Evolutionary conservation across 2,797 vertebrate genomes (phyloP).

Genomic region (Miichthys miiuy): DNA sequence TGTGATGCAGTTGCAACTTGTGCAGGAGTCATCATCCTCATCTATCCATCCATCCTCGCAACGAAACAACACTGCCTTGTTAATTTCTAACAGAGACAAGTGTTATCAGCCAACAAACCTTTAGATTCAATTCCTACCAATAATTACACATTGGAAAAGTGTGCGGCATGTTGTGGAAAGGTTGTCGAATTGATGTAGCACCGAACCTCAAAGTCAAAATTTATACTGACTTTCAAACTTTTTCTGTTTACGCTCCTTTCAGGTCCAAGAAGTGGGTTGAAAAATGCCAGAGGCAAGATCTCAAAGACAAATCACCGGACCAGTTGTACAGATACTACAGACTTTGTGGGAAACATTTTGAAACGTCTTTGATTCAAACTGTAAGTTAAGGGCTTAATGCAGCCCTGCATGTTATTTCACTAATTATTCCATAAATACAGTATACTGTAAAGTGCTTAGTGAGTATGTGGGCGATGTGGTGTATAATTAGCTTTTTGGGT

Average conservation of each 20-base stretch:
- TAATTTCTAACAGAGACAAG: background rate
- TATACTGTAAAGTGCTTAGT: background rate
- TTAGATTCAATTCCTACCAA: background rate
- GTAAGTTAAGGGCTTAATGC: slow-evolving; percentile 85
- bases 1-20: too few relatives aligned
- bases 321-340: slow-evolving; percentile 95
- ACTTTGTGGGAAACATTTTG: slow-evolving; percentile 96
- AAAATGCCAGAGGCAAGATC: slow-evolving; percentile 92
- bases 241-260: background rate
- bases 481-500: background rate
- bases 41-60: background rate
- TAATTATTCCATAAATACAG: background rate
- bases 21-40: background rate
- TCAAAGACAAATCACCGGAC: slow-evolving; percentile 91
- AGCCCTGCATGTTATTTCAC: background rate
- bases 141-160: background rate
- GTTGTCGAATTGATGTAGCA: background rate
- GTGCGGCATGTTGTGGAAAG: too few relatives aligned
- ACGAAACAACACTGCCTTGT: too few relatives aligned
- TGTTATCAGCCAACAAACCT: background rate
- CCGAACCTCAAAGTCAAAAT: background rate
- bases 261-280: slow-evolving; percentile 97
- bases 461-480: background rate
- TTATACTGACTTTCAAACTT: background rate
- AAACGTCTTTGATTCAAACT: slow-evolving; percentile 89